phyloP scores from a whole-genome alignment of 2,113 vertebrate genomes.

The Halcyon senegalensis region DNA sequence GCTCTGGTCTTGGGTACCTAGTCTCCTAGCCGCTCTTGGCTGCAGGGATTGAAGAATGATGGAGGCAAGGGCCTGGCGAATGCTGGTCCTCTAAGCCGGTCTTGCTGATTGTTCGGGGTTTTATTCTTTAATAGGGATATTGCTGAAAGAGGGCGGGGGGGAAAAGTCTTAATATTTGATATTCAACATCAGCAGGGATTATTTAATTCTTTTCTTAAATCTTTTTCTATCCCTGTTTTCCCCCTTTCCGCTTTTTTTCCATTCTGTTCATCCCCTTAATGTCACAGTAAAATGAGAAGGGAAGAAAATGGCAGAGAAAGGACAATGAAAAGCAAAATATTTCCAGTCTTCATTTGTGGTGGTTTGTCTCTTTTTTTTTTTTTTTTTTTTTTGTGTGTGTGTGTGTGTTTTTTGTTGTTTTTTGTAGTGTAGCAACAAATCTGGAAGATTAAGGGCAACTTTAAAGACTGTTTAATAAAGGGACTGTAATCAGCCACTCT shows the following conservation, averaged over 20 bases:
- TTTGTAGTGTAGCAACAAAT: background rate
- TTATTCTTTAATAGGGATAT: background rate
- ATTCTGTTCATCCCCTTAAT: background rate
- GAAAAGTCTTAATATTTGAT: slow-evolving; percentile 19
- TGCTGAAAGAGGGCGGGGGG: background rate
- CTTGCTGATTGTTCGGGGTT: background rate
- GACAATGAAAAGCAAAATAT: slow-evolving; percentile 9
- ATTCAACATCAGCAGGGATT: slow-evolving; percentile 16
- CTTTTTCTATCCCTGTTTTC: background rate
- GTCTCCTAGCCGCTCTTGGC: background rate
- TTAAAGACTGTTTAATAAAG: slow-evolving; percentile 55
- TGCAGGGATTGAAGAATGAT: background rate
- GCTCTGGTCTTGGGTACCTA: background rate
- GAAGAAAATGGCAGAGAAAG: slow-evolving; percentile 30
- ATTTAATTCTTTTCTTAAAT: background rate
- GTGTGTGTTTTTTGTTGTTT: background rate
- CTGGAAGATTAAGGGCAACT: slow-evolving; percentile 68
- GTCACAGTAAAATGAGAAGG: background rate
- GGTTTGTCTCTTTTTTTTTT: background rate
- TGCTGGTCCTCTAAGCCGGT: background rate
- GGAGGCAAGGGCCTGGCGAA: background rate
- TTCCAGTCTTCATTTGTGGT: background rate
- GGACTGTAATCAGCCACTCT: slow-evolving; percentile 1
- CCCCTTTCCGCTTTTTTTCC: background rate
- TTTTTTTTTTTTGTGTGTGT: no score